Percentiles rank a stretch among this genome's conserved stretches.
phyloP scores from a whole-genome alignment of 2,888 invertebrate species.

The Orchesella flavescens region DNA sequence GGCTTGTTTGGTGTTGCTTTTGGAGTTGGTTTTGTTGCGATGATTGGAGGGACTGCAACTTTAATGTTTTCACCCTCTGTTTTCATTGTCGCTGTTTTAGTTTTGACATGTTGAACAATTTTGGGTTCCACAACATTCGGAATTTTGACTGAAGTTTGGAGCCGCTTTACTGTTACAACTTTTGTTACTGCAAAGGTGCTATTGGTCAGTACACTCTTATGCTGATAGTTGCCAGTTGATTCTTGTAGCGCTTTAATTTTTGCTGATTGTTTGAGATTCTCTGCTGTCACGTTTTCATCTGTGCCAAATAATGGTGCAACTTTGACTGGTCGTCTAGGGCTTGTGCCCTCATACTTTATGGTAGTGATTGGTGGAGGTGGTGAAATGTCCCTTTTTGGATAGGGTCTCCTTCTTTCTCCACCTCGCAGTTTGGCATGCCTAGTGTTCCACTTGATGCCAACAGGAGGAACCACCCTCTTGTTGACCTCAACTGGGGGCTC shows the following conservation, averaged over 20 bases:
- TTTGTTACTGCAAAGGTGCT: too few relatives aligned
- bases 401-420: not conserved
- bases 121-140: too few relatives aligned
- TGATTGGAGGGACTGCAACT: not conserved
- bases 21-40: not conserved
- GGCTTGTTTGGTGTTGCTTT: not conserved
- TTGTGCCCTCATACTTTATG: not conserved
- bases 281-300: not conserved
- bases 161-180: too few relatives aligned
- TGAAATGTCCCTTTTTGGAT: constrained; percentile 18
- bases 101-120: too few relatives aligned
- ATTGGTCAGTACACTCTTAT: too few relatives aligned
- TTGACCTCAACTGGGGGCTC: not conserved
- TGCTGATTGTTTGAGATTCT: not conserved
- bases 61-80: too few relatives aligned
- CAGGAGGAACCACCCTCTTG: not conserved
- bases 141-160: too few relatives aligned
- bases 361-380: not conserved
- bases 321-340: not conserved
- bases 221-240: too few relatives aligned
- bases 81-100: too few relatives aligned
- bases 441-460: constrained; percentile 9
- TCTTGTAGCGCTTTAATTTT: too few relatives aligned
- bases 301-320: not conserved
- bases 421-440: constrained; percentile 1